These are phyloP conservation scores for Pomacea canaliculata DNA, from an alignment of 2,888 invertebrate genomes.

Conservation along the genomic window DNA sequence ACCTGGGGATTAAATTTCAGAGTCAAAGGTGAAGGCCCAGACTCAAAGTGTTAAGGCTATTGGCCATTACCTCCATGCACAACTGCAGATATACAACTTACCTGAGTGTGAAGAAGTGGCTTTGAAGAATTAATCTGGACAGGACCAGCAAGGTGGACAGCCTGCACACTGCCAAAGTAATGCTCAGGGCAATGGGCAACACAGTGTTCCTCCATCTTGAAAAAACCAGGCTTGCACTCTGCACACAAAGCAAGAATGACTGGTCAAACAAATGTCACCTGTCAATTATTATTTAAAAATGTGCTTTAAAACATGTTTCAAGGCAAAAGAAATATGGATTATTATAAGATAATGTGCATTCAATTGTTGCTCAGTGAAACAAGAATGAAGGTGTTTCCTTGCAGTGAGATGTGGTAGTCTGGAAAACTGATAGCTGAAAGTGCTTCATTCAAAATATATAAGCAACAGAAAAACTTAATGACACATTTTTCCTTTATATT, in stretches of 20 bases:
- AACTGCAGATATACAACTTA: neutral
- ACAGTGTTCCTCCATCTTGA: constrained; percentile 56
- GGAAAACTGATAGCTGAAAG: too few species aligned
- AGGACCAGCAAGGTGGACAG: constrained; percentile 40
- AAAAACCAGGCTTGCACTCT: constrained; percentile 61
- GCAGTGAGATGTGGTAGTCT: too few species aligned
- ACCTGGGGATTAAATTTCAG: too few species aligned
- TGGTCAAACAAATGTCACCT: neutral
- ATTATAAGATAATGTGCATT: neutral
- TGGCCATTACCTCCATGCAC: too few species aligned
- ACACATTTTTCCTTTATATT: too few species aligned
- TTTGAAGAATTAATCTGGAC: constrained; percentile 42
- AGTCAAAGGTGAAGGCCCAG: too few species aligned
- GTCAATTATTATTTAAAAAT: neutral
- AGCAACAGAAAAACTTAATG: too few species aligned
- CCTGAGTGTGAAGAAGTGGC: constrained; percentile 42
- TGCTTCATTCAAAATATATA: too few species aligned
- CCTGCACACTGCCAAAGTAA: constrained; percentile 56
- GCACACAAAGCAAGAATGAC: constrained; percentile 20
- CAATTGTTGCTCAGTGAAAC: neutral
- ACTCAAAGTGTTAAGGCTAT: too few species aligned
- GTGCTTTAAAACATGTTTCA: too few species aligned
- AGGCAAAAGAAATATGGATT: neutral
- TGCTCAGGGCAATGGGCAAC: constrained; percentile 58
- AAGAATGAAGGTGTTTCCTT: too few species aligned